phyloP scores from a whole-genome alignment of 2,888 invertebrate genomes.

The Leucophenga maculata region DNA sequence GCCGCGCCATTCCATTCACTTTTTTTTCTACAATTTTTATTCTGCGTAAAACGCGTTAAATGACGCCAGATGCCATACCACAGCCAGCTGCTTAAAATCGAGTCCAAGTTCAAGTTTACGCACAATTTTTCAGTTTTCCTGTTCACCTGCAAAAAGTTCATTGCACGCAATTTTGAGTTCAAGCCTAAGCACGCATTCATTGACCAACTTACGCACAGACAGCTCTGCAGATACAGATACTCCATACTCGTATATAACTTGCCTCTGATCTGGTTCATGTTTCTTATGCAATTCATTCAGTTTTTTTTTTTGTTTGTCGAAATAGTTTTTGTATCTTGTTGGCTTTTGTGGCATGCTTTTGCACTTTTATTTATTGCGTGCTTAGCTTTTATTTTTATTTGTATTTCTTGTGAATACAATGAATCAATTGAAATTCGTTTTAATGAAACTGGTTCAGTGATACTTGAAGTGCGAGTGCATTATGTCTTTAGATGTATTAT shows the following conservation, averaged over 20 bases:
- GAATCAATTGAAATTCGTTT: conserved; percentile 15
- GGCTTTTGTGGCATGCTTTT: neutral
- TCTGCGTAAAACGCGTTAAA: conserved; percentile 10
- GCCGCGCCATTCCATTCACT: conserved; percentile 12
- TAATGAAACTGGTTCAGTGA: conserved; percentile 19
- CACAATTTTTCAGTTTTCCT: conserved; percentile 24
- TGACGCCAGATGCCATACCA: conserved; percentile 2
- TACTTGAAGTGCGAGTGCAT: neutral
- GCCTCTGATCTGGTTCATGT: neutral
- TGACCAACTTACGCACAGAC: conserved; percentile 4
- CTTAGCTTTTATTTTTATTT: neutral
- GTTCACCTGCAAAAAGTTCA: conserved; percentile 26
- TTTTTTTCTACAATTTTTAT: neutral
- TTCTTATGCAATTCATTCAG: neutral
- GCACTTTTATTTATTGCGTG: conserved; percentile 8
- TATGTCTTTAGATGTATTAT: neutral
- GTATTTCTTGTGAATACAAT: neutral
- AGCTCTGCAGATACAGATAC: neutral
- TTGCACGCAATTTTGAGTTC: conserved; percentile 27
- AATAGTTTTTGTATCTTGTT: neutral
- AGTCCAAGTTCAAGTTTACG: conserved; percentile 33
- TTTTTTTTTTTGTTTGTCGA: conserved; percentile 2
- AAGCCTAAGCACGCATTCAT: conserved; percentile 13
- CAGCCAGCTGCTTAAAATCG: neutral
- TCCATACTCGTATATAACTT: neutral